Evolutionary conservation across 2,797 vertebrate species (phyloP).

Genomic region (Setipinna tenuifilis): DNA sequence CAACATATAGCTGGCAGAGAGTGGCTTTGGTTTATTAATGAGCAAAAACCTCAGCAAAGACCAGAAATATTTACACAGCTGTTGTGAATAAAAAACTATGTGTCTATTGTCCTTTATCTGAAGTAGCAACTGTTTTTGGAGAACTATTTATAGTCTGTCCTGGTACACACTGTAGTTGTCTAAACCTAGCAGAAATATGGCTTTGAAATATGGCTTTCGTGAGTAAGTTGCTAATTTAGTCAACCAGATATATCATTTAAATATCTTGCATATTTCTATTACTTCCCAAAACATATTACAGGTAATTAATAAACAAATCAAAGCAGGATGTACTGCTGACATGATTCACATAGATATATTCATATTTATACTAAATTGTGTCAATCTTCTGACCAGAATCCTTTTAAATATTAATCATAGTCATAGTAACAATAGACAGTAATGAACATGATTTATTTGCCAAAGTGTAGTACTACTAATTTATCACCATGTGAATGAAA

Average conservation of each 20-base stretch:
- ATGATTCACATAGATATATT: background rate
- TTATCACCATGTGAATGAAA: background rate
- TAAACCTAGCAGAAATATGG: background rate
- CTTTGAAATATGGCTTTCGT: background rate
- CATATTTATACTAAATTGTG: background rate
- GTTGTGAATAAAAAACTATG: background rate
- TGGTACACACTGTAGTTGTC: background rate
- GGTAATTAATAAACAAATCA: background rate
- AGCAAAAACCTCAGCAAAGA: background rate
- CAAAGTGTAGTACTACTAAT: background rate
- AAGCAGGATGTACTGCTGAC: background rate
- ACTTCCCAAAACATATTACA: background rate
- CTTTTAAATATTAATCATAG: background rate
- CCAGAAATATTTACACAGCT: background rate
- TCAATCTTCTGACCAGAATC: background rate
- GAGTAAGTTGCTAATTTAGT: background rate
- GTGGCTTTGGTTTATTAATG: background rate
- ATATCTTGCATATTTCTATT: background rate
- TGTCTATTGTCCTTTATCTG: background rate
- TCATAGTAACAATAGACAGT: background rate
- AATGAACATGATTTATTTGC: background rate
- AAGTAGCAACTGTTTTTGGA: conserved; percentile 9
- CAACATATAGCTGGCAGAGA: background rate
- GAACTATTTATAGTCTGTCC: background rate
- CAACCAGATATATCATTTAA: background rate